Conservation (phyloP, 1,140 invertebrate species). For the Trachymyrmex cornetzi region DNA sequence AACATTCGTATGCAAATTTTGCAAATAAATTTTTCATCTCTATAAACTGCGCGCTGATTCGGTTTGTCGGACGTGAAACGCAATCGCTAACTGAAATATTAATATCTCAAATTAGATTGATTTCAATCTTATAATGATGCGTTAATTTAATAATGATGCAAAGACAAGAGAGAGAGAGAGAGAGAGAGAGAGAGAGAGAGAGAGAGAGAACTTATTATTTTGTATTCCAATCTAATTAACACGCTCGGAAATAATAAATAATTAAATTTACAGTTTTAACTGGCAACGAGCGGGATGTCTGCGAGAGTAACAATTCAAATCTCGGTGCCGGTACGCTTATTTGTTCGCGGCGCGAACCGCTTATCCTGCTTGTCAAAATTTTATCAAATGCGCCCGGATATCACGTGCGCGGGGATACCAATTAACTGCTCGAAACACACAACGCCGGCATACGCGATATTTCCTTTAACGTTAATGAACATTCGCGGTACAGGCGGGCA, state of each 20-base stretch:
- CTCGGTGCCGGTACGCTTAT: constrained; percentile 1
- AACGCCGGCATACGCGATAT: constrained; percentile 22
- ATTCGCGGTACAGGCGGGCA: neutral
- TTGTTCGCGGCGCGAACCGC: constrained; percentile 5
- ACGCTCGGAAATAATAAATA: constrained; percentile 40
- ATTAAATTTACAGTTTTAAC: constrained; percentile 60
- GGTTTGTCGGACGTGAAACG: no score
- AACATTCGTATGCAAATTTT: no score
- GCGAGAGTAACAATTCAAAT: constrained; percentile 10
- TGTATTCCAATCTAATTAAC: constrained; percentile 31
- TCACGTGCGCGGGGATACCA: neutral
- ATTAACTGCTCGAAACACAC: constrained; percentile 35
- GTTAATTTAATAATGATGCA: no score
- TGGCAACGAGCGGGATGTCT: constrained; percentile 14
- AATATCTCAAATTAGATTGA: no score
- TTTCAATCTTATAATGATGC: no score
- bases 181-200: no score
- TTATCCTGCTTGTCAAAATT: constrained; percentile 37
- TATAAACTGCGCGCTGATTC: no score
- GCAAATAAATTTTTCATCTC: no score
- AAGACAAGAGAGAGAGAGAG: no score
- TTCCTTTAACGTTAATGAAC: constrained; percentile 41
- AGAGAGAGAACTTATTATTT: neutral
- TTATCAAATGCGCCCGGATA: constrained; percentile 39
- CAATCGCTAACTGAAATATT: no score